Evolutionary conservation across 2,888 invertebrate species (phyloP).

Genomic region (Seira ritae): DNA sequence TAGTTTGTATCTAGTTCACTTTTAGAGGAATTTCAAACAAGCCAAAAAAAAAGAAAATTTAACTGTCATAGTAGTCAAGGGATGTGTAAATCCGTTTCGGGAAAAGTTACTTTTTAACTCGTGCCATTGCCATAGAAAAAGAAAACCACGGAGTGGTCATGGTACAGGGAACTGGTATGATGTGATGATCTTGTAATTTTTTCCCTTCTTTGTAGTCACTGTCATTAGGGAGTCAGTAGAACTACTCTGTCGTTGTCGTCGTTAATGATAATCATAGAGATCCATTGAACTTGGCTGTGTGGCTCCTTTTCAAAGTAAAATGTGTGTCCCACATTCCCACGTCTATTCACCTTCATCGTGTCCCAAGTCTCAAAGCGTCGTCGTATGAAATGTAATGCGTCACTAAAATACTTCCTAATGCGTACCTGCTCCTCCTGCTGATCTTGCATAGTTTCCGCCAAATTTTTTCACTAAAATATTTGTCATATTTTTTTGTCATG

Average conservation of each 20-base stretch:
- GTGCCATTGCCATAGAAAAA: neutral
- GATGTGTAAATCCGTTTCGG: neutral
- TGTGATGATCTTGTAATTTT: neutral
- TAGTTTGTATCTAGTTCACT: neutral
- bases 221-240: neutral
- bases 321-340: conserved; percentile 15
- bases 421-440: too few relatives aligned
- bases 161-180: neutral
- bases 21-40: neutral
- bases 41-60: too few relatives aligned
- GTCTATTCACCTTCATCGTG: neutral
- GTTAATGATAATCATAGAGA: neutral
- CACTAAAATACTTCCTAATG: too few relatives aligned
- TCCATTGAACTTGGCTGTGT: conserved; percentile 8
- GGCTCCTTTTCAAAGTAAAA: neutral
- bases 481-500: too few relatives aligned
- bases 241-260: too few relatives aligned
- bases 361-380: neutral
- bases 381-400: neutral
- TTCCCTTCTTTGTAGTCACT: neutral
- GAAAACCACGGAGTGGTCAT: conserved; percentile 1
- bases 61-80: neutral
- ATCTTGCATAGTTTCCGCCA: too few relatives aligned
- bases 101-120: neutral
- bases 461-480: too few relatives aligned